Conservation (phyloP, 2,888 invertebrate genomes). For the Pollenia labialis region DNA sequence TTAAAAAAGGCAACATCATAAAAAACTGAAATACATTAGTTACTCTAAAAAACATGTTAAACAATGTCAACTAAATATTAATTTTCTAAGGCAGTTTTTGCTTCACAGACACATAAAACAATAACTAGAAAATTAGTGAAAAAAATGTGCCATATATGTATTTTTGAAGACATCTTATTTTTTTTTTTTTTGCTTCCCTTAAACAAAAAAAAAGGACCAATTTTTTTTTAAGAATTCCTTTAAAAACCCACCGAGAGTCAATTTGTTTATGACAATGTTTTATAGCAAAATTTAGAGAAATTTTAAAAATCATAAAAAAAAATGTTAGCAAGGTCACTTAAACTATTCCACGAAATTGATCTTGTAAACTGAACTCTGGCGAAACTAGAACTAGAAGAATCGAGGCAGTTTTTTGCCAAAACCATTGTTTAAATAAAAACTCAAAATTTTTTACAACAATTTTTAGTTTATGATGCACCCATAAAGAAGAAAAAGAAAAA, state of each 20-base stretch:
- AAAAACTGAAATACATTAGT: conserved; percentile 50
- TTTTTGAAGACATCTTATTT: conserved; percentile 20
- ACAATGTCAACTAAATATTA: conserved; percentile 61
- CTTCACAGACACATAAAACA: conserved; percentile 11
- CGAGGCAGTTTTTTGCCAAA: conserved; percentile 68
- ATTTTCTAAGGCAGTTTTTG: conserved; percentile 63
- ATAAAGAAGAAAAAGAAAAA: conserved; percentile 39
- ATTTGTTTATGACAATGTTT: conserved; percentile 60
- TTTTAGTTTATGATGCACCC: conserved; percentile 51
- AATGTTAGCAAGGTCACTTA: conserved; percentile 60
- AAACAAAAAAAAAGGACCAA: conserved; percentile 18
- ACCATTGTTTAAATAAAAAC: conserved; percentile 31
- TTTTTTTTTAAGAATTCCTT: conserved; percentile 63
- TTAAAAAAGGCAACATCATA: conserved; percentile 40
- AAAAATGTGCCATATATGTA: neutral
- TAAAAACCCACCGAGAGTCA: conserved; percentile 71
- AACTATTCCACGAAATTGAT: conserved; percentile 66
- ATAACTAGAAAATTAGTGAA: conserved; percentile 6
- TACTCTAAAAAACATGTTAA: conserved; percentile 56
- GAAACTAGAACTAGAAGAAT: conserved; percentile 73
- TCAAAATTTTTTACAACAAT: conserved; percentile 47
- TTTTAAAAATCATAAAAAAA: conserved; percentile 43
- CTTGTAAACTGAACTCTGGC: conserved; percentile 71
- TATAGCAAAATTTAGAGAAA: conserved; percentile 21
- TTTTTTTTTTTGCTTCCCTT: neutral